A percentile compares a stretch with the other conserved stretches of the same genome.
Conservation (phyloP, 2,113 vertebrate genomes). For the Corvus moneduloides region DNA sequence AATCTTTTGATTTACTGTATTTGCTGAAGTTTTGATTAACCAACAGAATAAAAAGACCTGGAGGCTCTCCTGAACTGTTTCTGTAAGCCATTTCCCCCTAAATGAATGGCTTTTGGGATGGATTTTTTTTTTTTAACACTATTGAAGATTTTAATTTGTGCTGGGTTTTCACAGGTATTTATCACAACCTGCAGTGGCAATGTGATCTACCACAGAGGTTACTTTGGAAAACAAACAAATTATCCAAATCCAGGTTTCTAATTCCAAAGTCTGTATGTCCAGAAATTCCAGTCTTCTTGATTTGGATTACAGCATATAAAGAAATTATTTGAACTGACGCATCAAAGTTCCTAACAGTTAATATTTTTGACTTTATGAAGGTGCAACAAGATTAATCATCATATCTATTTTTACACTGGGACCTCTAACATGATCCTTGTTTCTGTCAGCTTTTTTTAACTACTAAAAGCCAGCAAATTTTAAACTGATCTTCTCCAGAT, state of each 20-base stretch:
- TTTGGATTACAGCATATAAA: background rate
- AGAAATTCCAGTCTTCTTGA: background rate
- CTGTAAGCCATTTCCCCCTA: background rate
- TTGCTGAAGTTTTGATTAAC: conserved; percentile 46
- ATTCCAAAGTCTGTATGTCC: background rate
- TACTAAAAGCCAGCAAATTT: background rate
- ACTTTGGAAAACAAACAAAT: background rate
- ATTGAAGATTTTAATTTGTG: background rate
- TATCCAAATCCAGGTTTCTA: background rate
- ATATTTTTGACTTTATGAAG: background rate
- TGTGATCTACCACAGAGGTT: background rate
- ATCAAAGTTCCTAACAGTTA: background rate
- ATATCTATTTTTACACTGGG: background rate
- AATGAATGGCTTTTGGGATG: background rate
- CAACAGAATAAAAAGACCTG: background rate
- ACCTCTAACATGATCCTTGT: background rate
- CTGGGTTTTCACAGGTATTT: background rate
- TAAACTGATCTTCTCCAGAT: background rate
- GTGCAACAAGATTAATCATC: background rate
- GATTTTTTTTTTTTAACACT: background rate
- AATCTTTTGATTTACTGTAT: conserved; percentile 45
- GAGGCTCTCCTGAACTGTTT: background rate
- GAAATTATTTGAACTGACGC: background rate
- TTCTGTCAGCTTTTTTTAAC: background rate
- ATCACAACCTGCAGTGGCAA: background rate